Evolutionary conservation across 2,113 vertebrate genomes (phyloP).

Genomic region (Labeo rohita): DNA sequence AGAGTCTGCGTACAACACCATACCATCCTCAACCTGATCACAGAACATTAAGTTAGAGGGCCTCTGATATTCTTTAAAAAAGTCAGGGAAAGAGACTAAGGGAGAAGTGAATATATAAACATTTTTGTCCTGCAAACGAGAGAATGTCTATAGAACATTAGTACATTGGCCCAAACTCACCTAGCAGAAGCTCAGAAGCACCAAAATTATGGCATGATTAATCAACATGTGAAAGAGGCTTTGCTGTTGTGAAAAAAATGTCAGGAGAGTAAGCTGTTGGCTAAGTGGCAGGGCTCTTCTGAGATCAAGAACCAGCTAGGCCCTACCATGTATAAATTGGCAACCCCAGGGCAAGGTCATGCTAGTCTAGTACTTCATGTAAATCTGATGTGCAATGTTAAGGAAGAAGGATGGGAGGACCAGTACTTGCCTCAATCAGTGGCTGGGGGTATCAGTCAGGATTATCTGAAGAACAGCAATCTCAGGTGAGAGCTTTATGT

Average conservation of each 20-base stretch:
- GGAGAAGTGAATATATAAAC: neutral
- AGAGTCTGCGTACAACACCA: too few relatives aligned
- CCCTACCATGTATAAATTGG: neutral
- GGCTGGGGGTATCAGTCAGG: neutral
- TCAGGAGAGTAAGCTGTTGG: neutral
- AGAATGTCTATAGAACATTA: neutral
- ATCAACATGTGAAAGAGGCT: too few relatives aligned
- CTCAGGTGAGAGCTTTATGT: neutral
- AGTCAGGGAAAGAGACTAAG: too few relatives aligned
- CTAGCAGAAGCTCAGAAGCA: neutral
- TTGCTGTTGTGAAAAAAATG: neutral
- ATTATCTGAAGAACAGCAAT: neutral
- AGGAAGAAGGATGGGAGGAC: neutral
- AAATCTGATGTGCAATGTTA: neutral
- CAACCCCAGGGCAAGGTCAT: neutral
- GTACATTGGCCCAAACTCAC: neutral
- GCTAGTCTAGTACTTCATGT: neutral
- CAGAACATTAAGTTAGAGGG: too few relatives aligned
- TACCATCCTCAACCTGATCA: too few relatives aligned
- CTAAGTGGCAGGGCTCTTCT: neutral
- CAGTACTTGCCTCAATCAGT: neutral
- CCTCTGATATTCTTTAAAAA: too few relatives aligned
- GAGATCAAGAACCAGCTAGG: neutral
- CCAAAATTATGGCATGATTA: neutral
- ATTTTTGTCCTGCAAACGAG: neutral